Base-by-base conservation (phyloP, 2,797 vertebrate genomes). In the Acanthopagrus latus region DNA sequence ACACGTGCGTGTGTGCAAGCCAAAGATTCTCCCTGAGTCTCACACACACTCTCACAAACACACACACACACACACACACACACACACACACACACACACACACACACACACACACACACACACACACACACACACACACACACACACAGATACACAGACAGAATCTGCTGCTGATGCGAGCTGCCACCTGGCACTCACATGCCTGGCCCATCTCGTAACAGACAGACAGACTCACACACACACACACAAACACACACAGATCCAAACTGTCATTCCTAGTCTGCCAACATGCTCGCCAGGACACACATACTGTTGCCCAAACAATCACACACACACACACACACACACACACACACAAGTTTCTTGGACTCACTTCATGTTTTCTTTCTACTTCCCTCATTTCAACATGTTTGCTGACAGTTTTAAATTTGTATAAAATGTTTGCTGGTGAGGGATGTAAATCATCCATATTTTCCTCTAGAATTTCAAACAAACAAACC, bases 121-220 rank as follows among this genome's bases (percentile, higher is more conserved):
- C 50, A 47, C 43, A 56, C 63, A 59, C 72, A 62, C 23, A 27
- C 41, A 51, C 81, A 57, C 58, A 62, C 51, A 58, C 16, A 63
- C 38, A 66, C 52, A 62, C 33, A 74, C 54, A 56, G 70, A 70
- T 44, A 63, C 62, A 70, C 44, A 59, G 74, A 29, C 13, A 41
- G 64, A 83, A 72, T 87, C 82, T 76, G 82, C 77, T 79, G 81
- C 76, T 87, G 88, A 87, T 86, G 76, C 56, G 78, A 86, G 88
- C 76, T 81, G 89, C 89, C 90, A 91, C 83, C 87, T 92, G 90
- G 91, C 85, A 79, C 87, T 89, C 78, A 64, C 74, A 63, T 67
- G 80, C 67, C 74, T 82, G 81, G 84, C 72, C 68, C 76, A 47
- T 90, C 86, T 87, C 48, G 82, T 78, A 80, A 88, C 83, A 80